These are phyloP conservation scores for Ptilonorhynchus violaceus DNA, from an alignment of 2,113 vertebrate genomes.

Conservation along the genomic window DNA sequence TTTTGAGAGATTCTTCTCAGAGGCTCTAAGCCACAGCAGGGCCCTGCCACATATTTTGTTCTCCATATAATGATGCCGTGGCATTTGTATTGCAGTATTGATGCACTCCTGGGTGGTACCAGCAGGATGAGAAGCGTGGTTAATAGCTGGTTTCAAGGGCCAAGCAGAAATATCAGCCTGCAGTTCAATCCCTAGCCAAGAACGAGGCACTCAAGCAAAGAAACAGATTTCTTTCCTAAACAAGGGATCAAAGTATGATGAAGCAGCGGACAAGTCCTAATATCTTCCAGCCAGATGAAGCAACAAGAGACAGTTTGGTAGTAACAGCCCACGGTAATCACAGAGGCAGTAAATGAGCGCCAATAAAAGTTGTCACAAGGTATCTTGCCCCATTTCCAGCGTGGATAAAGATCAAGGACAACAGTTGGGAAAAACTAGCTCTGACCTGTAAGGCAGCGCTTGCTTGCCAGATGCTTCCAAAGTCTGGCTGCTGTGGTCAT, in stretches of 20 bases:
- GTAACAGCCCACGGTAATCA: not conserved
- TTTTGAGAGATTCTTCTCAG: conserved; percentile 50
- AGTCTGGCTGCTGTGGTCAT: not conserved
- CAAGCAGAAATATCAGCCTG: conserved; percentile 55
- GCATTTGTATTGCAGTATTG: conserved; percentile 24
- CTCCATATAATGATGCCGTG: not conserved
- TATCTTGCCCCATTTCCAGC: not conserved
- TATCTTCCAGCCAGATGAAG: conserved; percentile 49
- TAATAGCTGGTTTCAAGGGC: conserved; percentile 29
- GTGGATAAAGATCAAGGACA: conserved; percentile 6
- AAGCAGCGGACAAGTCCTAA: conserved; percentile 9
- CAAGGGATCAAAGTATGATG: conserved; percentile 37
- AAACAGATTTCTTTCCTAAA: conserved; percentile 47
- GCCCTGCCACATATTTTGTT: conserved; percentile 44
- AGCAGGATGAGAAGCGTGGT: conserved; percentile 48
- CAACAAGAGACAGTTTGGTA: not conserved
- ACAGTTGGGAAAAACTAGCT: not conserved
- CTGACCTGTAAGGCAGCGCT: not conserved
- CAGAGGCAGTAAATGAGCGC: not conserved
- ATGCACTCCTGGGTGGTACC: conserved; percentile 53
- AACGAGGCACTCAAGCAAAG: conserved; percentile 9
- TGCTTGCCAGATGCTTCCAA: not conserved
- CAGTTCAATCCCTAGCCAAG: not conserved
- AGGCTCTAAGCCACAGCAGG: conserved; percentile 51
- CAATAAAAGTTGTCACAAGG: conserved; percentile 27